Percentiles rank a stretch among this genome's conserved stretches.
Evolutionary conservation across 2,888 invertebrate genomes (phyloP).

Genomic region (Darwinula stevensoni): DNA sequence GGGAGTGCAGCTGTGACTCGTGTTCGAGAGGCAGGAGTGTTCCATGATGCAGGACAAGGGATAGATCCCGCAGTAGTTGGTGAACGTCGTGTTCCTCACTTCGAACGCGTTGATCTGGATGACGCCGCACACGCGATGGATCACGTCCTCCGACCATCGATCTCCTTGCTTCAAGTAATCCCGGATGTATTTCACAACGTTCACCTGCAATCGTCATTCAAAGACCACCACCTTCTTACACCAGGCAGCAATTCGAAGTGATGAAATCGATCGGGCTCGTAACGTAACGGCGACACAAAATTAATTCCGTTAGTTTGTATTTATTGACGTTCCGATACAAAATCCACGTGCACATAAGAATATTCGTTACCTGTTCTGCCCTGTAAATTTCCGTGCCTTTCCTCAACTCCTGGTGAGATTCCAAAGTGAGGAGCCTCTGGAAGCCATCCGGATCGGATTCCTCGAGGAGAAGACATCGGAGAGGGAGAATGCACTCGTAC

Average conservation of each 20-base stretch:
- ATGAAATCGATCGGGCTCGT: too few species aligned
- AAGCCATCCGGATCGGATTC: neutral
- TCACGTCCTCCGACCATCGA: neutral
- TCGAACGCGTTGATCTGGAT: slow-evolving; percentile 1
- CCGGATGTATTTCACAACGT: neutral
- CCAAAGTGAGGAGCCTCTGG: too few species aligned
- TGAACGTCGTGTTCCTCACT: neutral
- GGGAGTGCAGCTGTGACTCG: neutral
- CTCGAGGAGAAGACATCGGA: neutral
- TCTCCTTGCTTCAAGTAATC: neutral
- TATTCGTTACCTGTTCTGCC: too few species aligned
- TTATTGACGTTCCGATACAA: too few species aligned
- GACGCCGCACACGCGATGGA: slow-evolving; percentile 1
- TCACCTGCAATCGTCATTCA: too few species aligned
- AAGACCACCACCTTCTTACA: too few species aligned
- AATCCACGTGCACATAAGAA: too few species aligned
- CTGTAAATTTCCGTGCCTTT: too few species aligned
- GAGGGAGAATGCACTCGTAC: neutral
- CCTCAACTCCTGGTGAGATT: too few species aligned
- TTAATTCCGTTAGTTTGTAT: too few species aligned
- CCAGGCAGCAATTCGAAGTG: too few species aligned
- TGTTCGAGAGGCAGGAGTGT: neutral
- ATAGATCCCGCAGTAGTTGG: neutral
- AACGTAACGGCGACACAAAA: too few species aligned
- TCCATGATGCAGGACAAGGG: neutral